These are phyloP conservation scores for Macroramphosus scolopax DNA, from an alignment of 2,797 vertebrate species.

Conservation along the genomic window DNA sequence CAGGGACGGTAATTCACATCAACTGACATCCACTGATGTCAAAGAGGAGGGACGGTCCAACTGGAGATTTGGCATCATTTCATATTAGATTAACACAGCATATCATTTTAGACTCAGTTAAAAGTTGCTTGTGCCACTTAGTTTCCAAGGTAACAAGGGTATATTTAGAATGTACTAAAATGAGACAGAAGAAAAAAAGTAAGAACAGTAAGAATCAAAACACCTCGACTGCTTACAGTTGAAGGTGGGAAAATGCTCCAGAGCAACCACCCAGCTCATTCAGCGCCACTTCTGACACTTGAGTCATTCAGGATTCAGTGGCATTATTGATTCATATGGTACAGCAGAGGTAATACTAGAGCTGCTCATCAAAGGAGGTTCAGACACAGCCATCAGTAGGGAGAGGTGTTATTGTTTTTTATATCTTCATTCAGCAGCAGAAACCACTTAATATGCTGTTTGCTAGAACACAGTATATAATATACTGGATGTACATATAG, in stretches of 20 bases:
- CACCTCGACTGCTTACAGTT: conserved; percentile 60
- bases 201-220: conserved; percentile 71
- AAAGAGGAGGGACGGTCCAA: conserved; percentile 35
- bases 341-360: conserved; percentile 62
- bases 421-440: too few relatives aligned
- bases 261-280: conserved; percentile 63
- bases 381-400: conserved; percentile 50
- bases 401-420: conserved; percentile 26
- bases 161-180: conserved; percentile 77
- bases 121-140: conserved; percentile 74
- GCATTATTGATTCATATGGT: conserved; percentile 65
- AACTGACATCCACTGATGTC: conserved; percentile 35
- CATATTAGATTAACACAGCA: conserved; percentile 64
- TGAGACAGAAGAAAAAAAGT: conserved; percentile 58
- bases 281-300: conserved; percentile 67
- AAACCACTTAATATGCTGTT: too few relatives aligned
- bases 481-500: too few relatives aligned
- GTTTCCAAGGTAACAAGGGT: conserved; percentile 82
- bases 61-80: conserved; percentile 42
- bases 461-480: too few relatives aligned
- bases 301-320: conserved; percentile 73
- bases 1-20: conserved; percentile 16
- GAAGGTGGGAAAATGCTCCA: conserved; percentile 61
- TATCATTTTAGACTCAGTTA: conserved; percentile 74
- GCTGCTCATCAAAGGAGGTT: conserved; percentile 48